These are phyloP conservation scores for Lytechinus pictus DNA, from an alignment of 35 echinoderm and acorn worm species.

Conservation along the genomic window DNA sequence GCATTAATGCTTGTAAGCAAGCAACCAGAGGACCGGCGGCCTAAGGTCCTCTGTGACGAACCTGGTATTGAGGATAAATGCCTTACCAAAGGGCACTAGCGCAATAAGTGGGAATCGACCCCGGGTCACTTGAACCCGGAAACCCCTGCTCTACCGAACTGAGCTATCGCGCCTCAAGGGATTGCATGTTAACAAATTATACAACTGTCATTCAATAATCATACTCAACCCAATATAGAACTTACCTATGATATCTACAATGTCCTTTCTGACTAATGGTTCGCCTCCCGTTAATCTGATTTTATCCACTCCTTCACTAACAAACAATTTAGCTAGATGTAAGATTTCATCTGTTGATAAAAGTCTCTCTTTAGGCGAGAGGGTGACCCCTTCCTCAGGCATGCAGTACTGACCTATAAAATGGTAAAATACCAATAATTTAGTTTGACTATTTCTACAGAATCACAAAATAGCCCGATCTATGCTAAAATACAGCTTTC, in stretches of 20 bases:
- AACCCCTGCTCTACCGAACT: neutral
- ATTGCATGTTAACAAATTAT: too few relatives aligned
- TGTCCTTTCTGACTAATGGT: slow-evolving; percentile 93
- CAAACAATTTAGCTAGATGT: slow-evolving; percentile 78
- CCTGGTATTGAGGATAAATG: too few relatives aligned
- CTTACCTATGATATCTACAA: slow-evolving; percentile 90
- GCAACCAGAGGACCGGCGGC: too few relatives aligned
- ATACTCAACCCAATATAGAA: neutral
- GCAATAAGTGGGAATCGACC: neutral
- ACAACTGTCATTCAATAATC: neutral
- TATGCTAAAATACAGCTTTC: neutral
- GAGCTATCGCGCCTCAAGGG: neutral
- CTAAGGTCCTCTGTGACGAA: too few relatives aligned
- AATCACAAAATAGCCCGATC: neutral
- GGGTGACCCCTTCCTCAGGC: slow-evolving; percentile 89
- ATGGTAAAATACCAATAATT: neutral
- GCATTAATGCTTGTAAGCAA: neutral
- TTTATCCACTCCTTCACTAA: slow-evolving; percentile 91
- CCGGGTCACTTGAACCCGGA: neutral
- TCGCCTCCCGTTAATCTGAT: slow-evolving; percentile 96
- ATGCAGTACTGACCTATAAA: slow-evolving; percentile 98
- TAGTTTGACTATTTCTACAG: neutral
- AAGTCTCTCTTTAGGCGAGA: slow-evolving; percentile 74
- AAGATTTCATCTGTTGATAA: slow-evolving; percentile 82
- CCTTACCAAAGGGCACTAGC: too few relatives aligned